Evolutionary conservation across 2,888 invertebrate species (phyloP), one percentile per base, ranked within the genome.

Genomic region (Liposcelis brunnea): DNA sequence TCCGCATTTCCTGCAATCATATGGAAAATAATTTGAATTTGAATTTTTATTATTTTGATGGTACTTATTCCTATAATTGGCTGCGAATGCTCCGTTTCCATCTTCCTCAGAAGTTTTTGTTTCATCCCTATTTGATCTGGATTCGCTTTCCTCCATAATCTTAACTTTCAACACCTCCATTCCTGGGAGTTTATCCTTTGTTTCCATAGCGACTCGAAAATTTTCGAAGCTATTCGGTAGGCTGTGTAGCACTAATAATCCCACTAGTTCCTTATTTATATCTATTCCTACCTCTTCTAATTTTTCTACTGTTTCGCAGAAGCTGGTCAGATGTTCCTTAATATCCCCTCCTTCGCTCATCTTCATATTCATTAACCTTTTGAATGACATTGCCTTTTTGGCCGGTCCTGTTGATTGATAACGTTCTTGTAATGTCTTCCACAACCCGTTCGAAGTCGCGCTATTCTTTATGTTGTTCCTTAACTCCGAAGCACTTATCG

Each of bases 331-430:
- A 49, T 61, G 61, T 10, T 56, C 55, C 12, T 57, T 51, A 2
- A 61, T 53, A 44, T 61, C 58, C 1, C 51, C 54, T 2, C 47
- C 48, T 14, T 60, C 56, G 12, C 44, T 34, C 60, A 63, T 61
- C 31, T 55, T 55, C 7, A 55, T 55, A 4, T 60, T 45, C 2
- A 55, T 55, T 2, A 63, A 49, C 32, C 56, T 52, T 43, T 64
- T 64, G 11, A 64, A 47, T 3, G 63, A 48, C 2, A 58, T 61
- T 0, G 61, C 62, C 47, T 63, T 63, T 32, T 58, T 49, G 1
- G 61, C 60, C 1, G 61, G 61, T 3, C 61, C 61, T 36, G 53
- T 54, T n/a, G 60, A 62, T 49, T 59, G 55, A 42, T 59, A 60
- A 14, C 58, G 59, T 2, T 38, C 26, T 42, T 59, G 47, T 15